Conservation (phyloP, 2,888 invertebrate species). For the Magallana nippona region DNA sequence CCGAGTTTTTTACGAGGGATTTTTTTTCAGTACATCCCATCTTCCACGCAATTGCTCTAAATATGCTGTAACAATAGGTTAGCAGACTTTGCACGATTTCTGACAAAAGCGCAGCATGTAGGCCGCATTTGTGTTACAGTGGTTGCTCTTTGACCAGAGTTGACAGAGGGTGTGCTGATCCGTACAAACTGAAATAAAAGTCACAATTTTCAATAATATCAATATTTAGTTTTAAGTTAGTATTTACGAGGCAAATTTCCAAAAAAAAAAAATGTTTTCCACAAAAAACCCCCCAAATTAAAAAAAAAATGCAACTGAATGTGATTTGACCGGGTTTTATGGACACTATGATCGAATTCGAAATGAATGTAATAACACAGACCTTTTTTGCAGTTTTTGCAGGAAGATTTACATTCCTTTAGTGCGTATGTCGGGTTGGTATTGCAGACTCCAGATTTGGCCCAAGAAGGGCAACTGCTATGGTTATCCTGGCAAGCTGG, state of each 20-base stretch:
- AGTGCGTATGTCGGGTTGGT: slow-evolving; percentile 56
- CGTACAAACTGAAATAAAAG: slow-evolving; percentile 12
- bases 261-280: too few relatives aligned
- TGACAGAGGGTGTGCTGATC: slow-evolving; percentile 40
- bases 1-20: too few relatives aligned
- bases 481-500: slow-evolving; percentile 41
- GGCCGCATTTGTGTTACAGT: slow-evolving; percentile 35
- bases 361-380: neutral
- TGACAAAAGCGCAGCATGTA: slow-evolving; percentile 45
- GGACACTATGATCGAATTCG: neutral
- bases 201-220: too few relatives aligned
- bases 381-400: slow-evolving; percentile 53
- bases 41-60: too few relatives aligned
- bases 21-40: too few relatives aligned
- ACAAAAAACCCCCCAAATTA: neutral
- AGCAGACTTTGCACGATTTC: slow-evolving; percentile 43
- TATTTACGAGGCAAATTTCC: too few relatives aligned
- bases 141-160: slow-evolving; percentile 40
- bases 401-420: slow-evolving; percentile 56
- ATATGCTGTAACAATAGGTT: neutral
- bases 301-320: neutral
- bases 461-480: slow-evolving; percentile 53
- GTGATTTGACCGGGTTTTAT: neutral
- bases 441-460: slow-evolving; percentile 55
- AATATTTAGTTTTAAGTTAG: too few relatives aligned